Evolutionary conservation across 2,797 vertebrate genomes (phyloP).

Genomic region (Typhlichthys subterraneus): DNA sequence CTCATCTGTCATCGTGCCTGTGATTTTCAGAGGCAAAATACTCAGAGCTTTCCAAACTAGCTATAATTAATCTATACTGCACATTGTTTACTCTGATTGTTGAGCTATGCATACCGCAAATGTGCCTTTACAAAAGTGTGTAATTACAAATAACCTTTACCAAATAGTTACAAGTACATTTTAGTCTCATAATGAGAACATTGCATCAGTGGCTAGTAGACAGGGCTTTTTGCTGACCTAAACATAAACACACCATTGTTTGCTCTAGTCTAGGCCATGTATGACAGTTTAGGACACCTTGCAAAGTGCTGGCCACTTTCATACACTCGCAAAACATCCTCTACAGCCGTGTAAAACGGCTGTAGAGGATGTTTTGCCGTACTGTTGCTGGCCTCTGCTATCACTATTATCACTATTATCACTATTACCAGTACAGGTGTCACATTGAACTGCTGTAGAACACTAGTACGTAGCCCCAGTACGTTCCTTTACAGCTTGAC

Average conservation of each 20-base stretch:
- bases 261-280: constrained; percentile 10
- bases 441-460: constrained; percentile 7
- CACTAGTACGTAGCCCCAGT: no score
- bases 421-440: not conserved
- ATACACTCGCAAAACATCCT: no score
- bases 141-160: no score
- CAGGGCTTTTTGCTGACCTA: constrained; percentile 2
- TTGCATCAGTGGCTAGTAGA: constrained; percentile 24
- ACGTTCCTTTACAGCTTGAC: no score
- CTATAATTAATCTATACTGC: constrained; percentile 22
- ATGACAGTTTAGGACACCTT: not conserved
- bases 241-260: constrained; percentile 8
- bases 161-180: no score
- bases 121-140: no score
- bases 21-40: constrained; percentile 13
- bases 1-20: not conserved
- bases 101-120: no score
- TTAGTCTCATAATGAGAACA: not conserved
- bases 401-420: not conserved
- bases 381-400: not conserved
- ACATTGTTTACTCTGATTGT: not conserved
- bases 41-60: constrained; percentile 22
- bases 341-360: constrained; percentile 9
- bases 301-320: constrained; percentile 6
- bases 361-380: constrained; percentile 29